Percentiles rank a stretch among this genome's conserved stretches.
Evolutionary conservation across 2,113 vertebrate genomes (phyloP).

Genomic region (Aegithalos caudatus): DNA sequence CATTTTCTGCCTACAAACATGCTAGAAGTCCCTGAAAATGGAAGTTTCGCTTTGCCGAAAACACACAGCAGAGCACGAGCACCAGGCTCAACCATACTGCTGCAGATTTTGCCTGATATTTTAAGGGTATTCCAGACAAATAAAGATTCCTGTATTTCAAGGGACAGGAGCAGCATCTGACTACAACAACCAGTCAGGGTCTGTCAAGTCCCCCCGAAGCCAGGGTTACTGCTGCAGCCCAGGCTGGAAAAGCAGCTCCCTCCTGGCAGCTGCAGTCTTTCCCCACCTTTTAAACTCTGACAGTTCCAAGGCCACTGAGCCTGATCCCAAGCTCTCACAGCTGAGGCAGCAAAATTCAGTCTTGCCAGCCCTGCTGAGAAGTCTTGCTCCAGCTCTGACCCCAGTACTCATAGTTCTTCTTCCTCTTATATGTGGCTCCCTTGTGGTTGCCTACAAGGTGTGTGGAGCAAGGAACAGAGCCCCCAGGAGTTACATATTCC

Average conservation of each 20-base stretch:
- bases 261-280: background rate
- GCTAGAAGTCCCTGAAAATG: background rate
- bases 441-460: background rate
- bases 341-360: background rate
- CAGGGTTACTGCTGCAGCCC: background rate
- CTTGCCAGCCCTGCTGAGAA: background rate
- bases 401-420: background rate
- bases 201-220: background rate
- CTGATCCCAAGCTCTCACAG: background rate
- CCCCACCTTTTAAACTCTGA: background rate
- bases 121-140: background rate
- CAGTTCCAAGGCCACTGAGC: background rate
- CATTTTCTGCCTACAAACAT: background rate
- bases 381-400: slow-evolving; percentile 14
- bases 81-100: background rate
- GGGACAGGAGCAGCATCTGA: background rate
- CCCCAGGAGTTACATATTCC: background rate
- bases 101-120: background rate
- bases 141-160: background rate
- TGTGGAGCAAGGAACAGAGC: background rate
- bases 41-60: background rate
- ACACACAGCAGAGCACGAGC: fast-evolving
- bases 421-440: background rate
- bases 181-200: background rate
- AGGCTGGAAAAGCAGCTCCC: background rate